These are phyloP conservation scores for Podarcis raffonei DNA, from an alignment of 2,113 vertebrate genomes.

Conservation along the genomic window DNA sequence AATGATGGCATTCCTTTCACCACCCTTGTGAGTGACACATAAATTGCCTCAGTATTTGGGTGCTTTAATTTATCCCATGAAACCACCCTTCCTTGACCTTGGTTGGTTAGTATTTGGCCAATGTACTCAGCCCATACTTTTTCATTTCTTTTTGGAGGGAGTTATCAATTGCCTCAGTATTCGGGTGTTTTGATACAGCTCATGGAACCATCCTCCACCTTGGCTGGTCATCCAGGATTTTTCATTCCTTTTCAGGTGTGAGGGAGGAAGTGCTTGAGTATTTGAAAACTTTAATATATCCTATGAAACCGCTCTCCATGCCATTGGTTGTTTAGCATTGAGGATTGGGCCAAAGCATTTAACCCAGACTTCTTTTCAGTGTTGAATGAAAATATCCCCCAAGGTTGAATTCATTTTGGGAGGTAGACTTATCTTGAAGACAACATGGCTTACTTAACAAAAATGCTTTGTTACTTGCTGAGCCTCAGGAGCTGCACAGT, in stretches of 20 bases:
- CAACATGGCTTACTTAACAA: neutral
- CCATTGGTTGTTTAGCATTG: too few species aligned
- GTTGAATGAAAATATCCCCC: too few species aligned
- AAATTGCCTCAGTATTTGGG: neutral
- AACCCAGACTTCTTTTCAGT: neutral
- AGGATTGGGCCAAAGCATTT: neutral
- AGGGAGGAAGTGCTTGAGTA: too few species aligned
- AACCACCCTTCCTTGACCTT: neutral
- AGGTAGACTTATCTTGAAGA: neutral
- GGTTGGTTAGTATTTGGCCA: neutral
- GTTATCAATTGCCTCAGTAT: too few species aligned
- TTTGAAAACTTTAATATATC: too few species aligned
- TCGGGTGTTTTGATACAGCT: too few species aligned
- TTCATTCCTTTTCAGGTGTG: too few species aligned
- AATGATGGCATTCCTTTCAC: slow-evolving; percentile 9
- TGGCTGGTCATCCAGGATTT: too few species aligned
- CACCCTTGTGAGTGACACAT: neutral
- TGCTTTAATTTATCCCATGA: neutral
- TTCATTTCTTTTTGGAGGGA: neutral
- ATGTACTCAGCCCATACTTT: neutral
- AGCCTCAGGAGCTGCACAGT: neutral
- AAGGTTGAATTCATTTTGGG: neutral
- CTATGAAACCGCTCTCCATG: too few species aligned
- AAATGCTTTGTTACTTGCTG: neutral
- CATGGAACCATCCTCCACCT: too few species aligned